Conservation (phyloP, 1,140 invertebrate genomes). For the Caerostris darwini region DNA sequence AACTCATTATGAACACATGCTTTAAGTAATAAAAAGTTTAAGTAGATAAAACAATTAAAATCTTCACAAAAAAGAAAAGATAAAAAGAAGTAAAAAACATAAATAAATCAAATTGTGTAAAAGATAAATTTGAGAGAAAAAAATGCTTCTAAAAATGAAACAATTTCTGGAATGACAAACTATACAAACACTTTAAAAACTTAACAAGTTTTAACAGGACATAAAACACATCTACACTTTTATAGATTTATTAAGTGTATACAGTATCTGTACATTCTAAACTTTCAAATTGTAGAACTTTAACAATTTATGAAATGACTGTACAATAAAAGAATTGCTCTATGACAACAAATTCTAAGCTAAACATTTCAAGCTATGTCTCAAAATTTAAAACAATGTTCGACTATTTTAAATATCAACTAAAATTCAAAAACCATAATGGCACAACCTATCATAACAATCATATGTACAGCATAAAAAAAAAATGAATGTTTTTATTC, state of each 20-base stretch:
- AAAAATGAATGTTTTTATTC: not conserved
- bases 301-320: slow-evolving; percentile 56
- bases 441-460: not conserved
- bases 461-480: slow-evolving; percentile 4
- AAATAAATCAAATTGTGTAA: slow-evolving; percentile 54
- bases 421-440: not conserved
- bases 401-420: not conserved
- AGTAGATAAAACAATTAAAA: slow-evolving; percentile 34
- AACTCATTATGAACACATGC: slow-evolving; percentile 32
- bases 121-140: slow-evolving; percentile 34
- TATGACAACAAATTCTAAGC: slow-evolving; percentile 33
- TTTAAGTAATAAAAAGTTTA: slow-evolving; percentile 39
- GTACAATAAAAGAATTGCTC: slow-evolving; percentile 54
- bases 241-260: slow-evolving; percentile 47
- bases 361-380: slow-evolving; percentile 45
- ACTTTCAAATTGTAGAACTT: slow-evolving; percentile 11
- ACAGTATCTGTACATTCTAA: slow-evolving; percentile 47
- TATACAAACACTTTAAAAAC: slow-evolving; percentile 47
- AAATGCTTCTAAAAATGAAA: slow-evolving; percentile 41
- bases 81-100: slow-evolving; percentile 15
- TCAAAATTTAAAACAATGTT: not conserved
- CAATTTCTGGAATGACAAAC: slow-evolving; percentile 6
- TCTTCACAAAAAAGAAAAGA: not conserved
- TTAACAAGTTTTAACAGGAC: slow-evolving; percentile 33
- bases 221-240: slow-evolving; percentile 38